phyloP scores from a whole-genome alignment of 2,797 vertebrate genomes.

The Betta splendens region DNA sequence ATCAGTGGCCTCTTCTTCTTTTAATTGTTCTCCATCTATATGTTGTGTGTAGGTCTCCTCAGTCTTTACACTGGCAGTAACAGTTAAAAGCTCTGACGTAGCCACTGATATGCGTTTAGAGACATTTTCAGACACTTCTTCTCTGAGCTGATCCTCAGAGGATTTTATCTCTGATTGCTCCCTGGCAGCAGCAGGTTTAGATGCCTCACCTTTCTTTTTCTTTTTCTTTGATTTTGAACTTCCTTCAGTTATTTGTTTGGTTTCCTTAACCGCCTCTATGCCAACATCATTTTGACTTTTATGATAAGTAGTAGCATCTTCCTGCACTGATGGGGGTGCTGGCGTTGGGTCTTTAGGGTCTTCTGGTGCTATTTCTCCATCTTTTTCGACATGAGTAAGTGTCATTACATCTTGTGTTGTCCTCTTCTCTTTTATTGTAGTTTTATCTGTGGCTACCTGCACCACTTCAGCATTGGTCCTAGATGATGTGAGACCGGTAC shows the following conservation, averaged over 20 bases:
- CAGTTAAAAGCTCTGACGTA: slow-evolving; percentile 13
- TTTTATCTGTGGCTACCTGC: slow-evolving; percentile 12
- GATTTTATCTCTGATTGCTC: slow-evolving; percentile 17
- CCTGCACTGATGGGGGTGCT: slow-evolving; percentile 4
- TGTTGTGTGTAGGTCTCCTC: slow-evolving; percentile 23
- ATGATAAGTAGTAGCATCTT: slow-evolving; percentile 14
- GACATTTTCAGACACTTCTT: slow-evolving; percentile 25
- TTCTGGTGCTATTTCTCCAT: slow-evolving; percentile 13
- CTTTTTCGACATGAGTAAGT: slow-evolving; percentile 29
- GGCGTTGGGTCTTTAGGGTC: slow-evolving; percentile 10
- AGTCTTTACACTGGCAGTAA: slow-evolving; percentile 22
- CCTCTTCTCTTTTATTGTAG: slow-evolving; percentile 9
- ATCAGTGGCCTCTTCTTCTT: slow-evolving; percentile 19
- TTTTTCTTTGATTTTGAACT: slow-evolving; percentile 74
- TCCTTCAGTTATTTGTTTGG: slow-evolving; percentile 49
- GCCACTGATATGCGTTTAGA: slow-evolving; percentile 12
- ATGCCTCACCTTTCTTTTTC: slow-evolving; percentile 72
- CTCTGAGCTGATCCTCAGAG: slow-evolving; percentile 9
- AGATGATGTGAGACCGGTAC: slow-evolving; percentile 16
- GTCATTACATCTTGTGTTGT: slow-evolving; percentile 30
- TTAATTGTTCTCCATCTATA: slow-evolving; percentile 13
- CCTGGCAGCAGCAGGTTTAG: slow-evolving; percentile 31
- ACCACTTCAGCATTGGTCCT: slow-evolving; percentile 2
- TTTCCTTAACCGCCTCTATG: slow-evolving; percentile 37
- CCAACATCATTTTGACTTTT: slow-evolving; percentile 18